Evolutionary conservation across 2,113 vertebrate genomes (phyloP).

Genomic region (Gavialis gangeticus): DNA sequence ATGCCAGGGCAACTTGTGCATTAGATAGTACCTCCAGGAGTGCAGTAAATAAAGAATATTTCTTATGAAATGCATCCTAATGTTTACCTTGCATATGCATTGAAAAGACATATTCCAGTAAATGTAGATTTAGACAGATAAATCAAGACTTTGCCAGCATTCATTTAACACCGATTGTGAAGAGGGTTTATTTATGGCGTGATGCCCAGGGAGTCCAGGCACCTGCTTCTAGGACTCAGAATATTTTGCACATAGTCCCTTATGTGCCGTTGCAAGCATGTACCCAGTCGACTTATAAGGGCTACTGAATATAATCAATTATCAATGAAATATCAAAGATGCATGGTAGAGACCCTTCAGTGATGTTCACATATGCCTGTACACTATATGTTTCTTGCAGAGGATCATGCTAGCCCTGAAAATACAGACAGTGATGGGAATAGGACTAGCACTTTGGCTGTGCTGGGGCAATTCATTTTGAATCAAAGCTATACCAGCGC

Average conservation of each 20-base stretch:
- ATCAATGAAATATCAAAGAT: neutral
- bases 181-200: neutral
- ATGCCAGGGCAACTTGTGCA: neutral
- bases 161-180: neutral
- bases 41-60: neutral
- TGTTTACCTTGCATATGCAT: neutral
- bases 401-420: neutral
- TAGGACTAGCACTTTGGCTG: slow-evolving; percentile 60
- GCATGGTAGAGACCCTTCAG: neutral
- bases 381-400: neutral
- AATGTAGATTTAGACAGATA: neutral
- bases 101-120: neutral
- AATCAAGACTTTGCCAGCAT: neutral
- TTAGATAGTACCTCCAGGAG: too few species aligned
- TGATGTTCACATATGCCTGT: neutral
- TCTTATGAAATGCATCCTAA: neutral
- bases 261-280: neutral
- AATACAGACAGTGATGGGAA: neutral
- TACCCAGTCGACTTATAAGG: neutral
- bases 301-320: neutral
- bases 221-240: neutral
- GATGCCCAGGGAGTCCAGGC: neutral
- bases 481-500: slow-evolving; percentile 85
- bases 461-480: slow-evolving; percentile 80
- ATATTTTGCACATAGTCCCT: neutral